Percentiles rank a stretch among this genome's conserved stretches.
These are phyloP conservation scores for Villa cingulata DNA, from an alignment of 2,888 invertebrate species.

Conservation along the genomic window DNA sequence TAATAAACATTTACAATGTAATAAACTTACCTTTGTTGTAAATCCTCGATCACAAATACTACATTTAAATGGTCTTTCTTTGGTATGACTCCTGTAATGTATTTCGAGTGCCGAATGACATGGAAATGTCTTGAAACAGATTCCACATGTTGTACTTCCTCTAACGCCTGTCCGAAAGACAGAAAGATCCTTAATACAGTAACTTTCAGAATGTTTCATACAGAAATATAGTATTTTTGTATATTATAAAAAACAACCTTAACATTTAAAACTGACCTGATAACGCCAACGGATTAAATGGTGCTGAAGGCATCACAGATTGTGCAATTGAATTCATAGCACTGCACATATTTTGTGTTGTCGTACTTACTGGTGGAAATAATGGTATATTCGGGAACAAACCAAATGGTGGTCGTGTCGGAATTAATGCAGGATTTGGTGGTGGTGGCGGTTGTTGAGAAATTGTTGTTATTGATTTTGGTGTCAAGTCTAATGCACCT, in stretches of 20 bases:
- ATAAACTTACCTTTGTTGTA: constrained; percentile 92
- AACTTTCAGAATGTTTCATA: not conserved
- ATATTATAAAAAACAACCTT: no score
- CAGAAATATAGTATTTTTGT: no score
- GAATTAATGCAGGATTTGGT: constrained; percentile 23
- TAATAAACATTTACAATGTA: no score
- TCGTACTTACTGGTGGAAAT: constrained; percentile 36
- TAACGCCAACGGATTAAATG: constrained; percentile 77
- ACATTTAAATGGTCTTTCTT: constrained; percentile 94
- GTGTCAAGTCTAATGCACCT: constrained; percentile 46
- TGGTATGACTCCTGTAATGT: constrained; percentile 92
- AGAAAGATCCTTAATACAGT: constrained; percentile 6
- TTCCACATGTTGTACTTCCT: constrained; percentile 84
- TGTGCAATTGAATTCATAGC: constrained; percentile 72
- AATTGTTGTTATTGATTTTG: constrained; percentile 27
- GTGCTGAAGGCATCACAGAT: constrained; percentile 65
- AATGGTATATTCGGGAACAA: constrained; percentile 35
- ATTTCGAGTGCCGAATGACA: constrained; percentile 96
- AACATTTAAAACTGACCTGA: constrained; percentile 43
- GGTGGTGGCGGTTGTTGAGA: constrained; percentile 15
- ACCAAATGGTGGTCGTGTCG: constrained; percentile 32
- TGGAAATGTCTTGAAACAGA: constrained; percentile 98
- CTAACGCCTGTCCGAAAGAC: constrained; percentile 49
- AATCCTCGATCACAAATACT: constrained; percentile 92
- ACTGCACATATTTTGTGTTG: constrained; percentile 58